Base-by-base conservation (phyloP, 2,888 invertebrate species). In the Nipponacmea schrenckii region DNA sequence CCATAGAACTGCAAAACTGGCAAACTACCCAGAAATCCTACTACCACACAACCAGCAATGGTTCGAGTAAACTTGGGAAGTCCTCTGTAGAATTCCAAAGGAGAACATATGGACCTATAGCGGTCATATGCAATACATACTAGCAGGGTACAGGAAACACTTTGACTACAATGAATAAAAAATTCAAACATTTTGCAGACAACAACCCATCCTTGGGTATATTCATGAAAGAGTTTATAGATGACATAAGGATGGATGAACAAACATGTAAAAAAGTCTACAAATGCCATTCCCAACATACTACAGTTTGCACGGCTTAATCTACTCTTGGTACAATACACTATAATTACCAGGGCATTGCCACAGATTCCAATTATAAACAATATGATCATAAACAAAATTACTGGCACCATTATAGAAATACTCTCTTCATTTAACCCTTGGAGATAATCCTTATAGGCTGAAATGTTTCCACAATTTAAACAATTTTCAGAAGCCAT, bases 1-100 rank as follows among this genome's bases (percentile, higher is more conserved):
- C 81, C 81, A 68, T 79, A 80, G 64, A 81, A 80, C 62, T 77
- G 76, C 8, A 81, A 45, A 15, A 81, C 12, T 1, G 80, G 79
- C 8, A 76, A 20, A 62, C 81, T 80, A 10, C 67, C 17, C 3
- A 67, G 12, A 0, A 77, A 56, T 0, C 76, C 63, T 5, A 77
- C 12, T 4, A 62, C 20, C 26, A 73, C 64, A 2, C 71, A 67
- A 26, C 67, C 62, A 10, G 62, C 39, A 39, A 39, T 10, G 10
- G 31, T 8, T 75, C 67, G 15, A 76, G 56, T 20, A 24, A 56
- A 56, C 10, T 10, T 17, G 2, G 20, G 0, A 56, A 56, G 20
- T 56, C 20, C 56, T 20, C 20, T 24, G 24, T 24, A 20, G 63
- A 76, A 79, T 56, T 77, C 74, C 1, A 80, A 66, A 0, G 81